phyloP scores from a whole-genome alignment of 2,113 vertebrate genomes.

The Zosterops borbonicus region DNA sequence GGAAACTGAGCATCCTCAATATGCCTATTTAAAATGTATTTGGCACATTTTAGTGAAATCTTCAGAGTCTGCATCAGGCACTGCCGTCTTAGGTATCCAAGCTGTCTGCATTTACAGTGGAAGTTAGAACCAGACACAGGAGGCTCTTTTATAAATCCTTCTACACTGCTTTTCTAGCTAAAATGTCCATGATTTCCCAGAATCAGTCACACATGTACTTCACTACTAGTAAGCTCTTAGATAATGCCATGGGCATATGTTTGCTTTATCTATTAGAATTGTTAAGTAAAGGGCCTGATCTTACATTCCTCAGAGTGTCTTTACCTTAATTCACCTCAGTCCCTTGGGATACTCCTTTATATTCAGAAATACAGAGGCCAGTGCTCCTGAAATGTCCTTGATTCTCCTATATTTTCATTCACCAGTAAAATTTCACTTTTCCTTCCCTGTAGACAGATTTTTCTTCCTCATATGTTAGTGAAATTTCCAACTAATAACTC shows the following conservation, averaged over 20 bases:
- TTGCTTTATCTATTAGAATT: not conserved
- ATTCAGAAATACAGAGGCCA: not conserved
- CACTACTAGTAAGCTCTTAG: not conserved
- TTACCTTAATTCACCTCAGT: not conserved
- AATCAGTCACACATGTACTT: not conserved
- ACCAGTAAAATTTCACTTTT: not conserved
- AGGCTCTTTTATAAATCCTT: not conserved
- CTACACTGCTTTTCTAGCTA: not conserved
- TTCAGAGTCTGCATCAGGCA: not conserved
- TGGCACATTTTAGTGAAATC: not conserved
- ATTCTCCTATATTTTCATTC: not conserved
- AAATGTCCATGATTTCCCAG: not conserved
- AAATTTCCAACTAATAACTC: not conserved
- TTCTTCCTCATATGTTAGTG: not conserved
- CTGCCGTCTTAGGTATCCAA: not conserved
- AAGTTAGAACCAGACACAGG: not conserved
- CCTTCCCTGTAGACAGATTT: not conserved
- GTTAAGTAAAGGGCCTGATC: not conserved
- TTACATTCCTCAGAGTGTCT: not conserved
- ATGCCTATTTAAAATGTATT: not conserved
- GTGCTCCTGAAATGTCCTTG: not conserved
- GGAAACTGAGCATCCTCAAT: not conserved
- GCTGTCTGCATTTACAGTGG: not conserved
- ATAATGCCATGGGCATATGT: not conserved
- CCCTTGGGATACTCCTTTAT: not conserved